phyloP scores from a whole-genome alignment of 2,797 vertebrate species.

The Craterocephalus amniculus region DNA sequence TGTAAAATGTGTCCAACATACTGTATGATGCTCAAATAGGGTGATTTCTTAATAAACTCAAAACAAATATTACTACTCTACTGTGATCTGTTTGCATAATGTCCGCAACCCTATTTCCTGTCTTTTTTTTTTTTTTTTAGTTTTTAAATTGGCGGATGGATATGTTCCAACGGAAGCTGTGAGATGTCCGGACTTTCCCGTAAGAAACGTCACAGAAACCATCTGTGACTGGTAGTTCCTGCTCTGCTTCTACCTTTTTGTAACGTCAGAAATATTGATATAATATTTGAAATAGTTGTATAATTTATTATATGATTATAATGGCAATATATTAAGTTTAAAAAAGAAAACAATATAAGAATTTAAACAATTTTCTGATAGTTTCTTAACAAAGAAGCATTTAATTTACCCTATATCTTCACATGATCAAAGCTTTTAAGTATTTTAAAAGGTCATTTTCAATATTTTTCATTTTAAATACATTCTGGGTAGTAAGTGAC shows the following conservation, averaged over 20 bases:
- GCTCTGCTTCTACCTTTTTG: not conserved
- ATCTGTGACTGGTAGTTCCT: constrained; percentile 21
- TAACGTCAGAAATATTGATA: not conserved
- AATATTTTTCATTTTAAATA: no score
- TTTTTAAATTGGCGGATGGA: constrained; percentile 66
- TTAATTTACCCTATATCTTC: no score
- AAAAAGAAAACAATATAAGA: no score
- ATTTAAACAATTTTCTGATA: no score
- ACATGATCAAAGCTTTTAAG: no score
- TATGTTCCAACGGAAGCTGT: constrained; percentile 65
- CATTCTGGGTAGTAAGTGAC: no score
- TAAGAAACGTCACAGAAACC: constrained; percentile 73
- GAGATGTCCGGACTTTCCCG: constrained; percentile 77
- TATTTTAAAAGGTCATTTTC: no score
- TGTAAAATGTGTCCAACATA: not conserved
- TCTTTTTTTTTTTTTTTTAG: not conserved
- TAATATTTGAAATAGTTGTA: not conserved
- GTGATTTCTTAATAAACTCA: not conserved
- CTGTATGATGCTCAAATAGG: not conserved
- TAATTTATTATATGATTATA: no score
- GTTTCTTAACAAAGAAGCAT: no score
- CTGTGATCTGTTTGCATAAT: not conserved
- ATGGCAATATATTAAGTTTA: no score
- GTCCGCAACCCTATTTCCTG: not conserved
- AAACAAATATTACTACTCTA: not conserved